A percentile compares a stretch with the other conserved stretches of the same genome.
Evolutionary conservation across 2,888 invertebrate genomes (phyloP).

Genomic region (Tiliacea aurago): DNA sequence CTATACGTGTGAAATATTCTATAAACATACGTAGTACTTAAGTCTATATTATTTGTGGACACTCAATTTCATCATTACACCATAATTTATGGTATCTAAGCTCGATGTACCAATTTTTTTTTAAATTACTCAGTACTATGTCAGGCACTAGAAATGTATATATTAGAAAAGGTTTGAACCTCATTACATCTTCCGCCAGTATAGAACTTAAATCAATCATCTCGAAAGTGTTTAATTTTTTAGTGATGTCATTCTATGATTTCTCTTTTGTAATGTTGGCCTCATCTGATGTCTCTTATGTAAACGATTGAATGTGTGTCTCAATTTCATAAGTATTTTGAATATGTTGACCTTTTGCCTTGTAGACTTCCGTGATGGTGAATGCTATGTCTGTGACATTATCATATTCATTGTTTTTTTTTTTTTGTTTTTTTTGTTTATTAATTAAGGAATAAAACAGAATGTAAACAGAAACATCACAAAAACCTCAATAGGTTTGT

Average conservation of each 20-base stretch:
- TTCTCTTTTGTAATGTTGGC: slow-evolving; percentile 30
- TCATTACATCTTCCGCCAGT: background rate
- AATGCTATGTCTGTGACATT: background rate
- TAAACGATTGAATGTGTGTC: slow-evolving; percentile 21
- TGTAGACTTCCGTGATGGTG: background rate
- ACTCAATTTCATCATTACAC: background rate
- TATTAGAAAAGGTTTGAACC: background rate
- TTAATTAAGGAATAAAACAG: no score
- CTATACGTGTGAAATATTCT: background rate
- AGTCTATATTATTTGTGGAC: background rate
- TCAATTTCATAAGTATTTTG: slow-evolving; percentile 12
- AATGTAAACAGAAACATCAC: no score
- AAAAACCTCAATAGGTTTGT: no score
- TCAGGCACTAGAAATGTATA: background rate
- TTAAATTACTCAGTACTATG: background rate
- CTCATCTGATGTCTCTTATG: slow-evolving; percentile 26
- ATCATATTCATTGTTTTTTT: background rate
- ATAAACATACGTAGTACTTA: background rate
- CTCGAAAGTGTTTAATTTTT: background rate
- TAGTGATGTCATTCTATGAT: slow-evolving; percentile 26
- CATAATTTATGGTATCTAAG: background rate
- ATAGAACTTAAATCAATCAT: background rate
- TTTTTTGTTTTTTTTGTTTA: no score
- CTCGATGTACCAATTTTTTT: background rate
- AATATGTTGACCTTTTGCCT: slow-evolving; percentile 18